Evolutionary conservation across 2,888 invertebrate genomes (phyloP).

Genomic region (Yponomeuta malinellus): DNA sequence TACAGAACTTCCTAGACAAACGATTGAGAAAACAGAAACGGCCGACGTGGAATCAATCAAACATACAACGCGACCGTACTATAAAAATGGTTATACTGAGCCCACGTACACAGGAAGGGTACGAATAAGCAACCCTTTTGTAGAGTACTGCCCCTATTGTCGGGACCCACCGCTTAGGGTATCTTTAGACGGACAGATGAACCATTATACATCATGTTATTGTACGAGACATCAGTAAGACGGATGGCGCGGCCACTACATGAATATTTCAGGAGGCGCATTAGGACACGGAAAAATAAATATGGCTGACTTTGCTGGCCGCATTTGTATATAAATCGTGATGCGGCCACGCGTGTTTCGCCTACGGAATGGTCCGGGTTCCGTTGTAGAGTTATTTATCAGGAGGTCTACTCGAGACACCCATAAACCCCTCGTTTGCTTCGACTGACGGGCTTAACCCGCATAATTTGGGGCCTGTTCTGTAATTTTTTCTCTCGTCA

Average conservation of each 20-base stretch:
- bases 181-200: constrained; percentile 26
- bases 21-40: not conserved
- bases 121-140: constrained; percentile 10
- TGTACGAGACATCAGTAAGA: constrained; percentile 59
- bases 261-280: constrained; percentile 71
- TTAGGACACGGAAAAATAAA: constrained; percentile 71
- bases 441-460: not conserved
- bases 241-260: constrained; percentile 62
- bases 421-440: not conserved
- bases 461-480: constrained; percentile 23
- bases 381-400: constrained; percentile 50
- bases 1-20: not conserved
- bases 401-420: constrained; percentile 26
- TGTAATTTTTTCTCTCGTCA: not conserved
- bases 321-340: constrained; percentile 70
- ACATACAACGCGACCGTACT: not conserved
- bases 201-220: constrained; percentile 49
- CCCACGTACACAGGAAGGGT: constrained; percentile 6
- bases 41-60: constrained; percentile 1
- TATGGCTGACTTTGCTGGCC: constrained; percentile 63
- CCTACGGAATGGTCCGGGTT: constrained; percentile 43
- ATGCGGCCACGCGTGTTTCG: constrained; percentile 54
- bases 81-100: not conserved
- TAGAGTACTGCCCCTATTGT: constrained; percentile 9
- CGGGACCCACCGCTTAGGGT: constrained; percentile 14